phyloP scores from a whole-genome alignment of 23 tunicate species.

The Diplosoma virens region DNA sequence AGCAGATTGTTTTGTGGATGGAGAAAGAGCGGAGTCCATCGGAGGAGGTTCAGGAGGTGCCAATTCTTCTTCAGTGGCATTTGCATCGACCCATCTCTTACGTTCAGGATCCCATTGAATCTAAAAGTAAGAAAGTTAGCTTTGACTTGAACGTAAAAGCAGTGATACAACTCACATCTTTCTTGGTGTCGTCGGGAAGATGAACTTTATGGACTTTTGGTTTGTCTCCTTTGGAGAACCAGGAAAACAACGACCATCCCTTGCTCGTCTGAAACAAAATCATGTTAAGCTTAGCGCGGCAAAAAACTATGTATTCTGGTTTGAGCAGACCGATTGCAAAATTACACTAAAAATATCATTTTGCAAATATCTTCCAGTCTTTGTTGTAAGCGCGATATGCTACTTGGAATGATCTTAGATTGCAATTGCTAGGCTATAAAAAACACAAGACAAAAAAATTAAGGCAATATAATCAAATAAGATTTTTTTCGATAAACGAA shows the following conservation, averaged over 20 bases:
- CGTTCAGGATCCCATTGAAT: constrained; percentile 53
- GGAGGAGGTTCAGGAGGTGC: constrained; percentile 60
- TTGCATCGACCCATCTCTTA: constrained; percentile 67
- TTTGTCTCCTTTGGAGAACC: constrained; percentile 1
- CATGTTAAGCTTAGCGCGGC: no score
- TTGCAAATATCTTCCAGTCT: no score
- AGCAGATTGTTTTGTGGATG: constrained; percentile 4
- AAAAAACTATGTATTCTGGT: no score
- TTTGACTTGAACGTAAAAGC: background rate
- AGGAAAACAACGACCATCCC: background rate
- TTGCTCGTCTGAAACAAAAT: background rate
- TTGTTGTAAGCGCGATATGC: no score
- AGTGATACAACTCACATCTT: constrained; percentile 38
- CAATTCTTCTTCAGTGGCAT: constrained; percentile 73
- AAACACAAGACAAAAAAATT: no score
- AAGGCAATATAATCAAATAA: no score
- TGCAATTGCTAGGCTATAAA: no score
- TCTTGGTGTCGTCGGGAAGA: constrained; percentile 69
- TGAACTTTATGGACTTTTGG: constrained; percentile 49
- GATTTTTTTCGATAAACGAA: no score
- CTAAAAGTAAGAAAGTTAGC: constrained; percentile 16
- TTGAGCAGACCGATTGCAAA: no score
- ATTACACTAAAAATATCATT: no score
- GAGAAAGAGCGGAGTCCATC: background rate
- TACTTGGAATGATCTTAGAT: no score